phyloP scores from a whole-genome alignment of 2,797 vertebrate genomes.

The Phrynocephalus guinanensis region DNA sequence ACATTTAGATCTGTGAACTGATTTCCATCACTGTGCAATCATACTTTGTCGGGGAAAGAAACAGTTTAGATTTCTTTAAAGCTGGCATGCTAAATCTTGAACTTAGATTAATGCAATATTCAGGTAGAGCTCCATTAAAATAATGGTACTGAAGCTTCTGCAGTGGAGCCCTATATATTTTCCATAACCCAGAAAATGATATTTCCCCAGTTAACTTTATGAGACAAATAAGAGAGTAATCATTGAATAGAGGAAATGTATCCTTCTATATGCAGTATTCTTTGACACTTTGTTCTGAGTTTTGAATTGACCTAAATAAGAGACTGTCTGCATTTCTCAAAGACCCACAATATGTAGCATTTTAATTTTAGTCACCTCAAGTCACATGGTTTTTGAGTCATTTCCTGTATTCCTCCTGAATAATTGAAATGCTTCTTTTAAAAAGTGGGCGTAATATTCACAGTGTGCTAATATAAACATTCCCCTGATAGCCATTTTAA shows the following conservation, averaged over 20 bases:
- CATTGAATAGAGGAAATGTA: slow-evolving; percentile 51
- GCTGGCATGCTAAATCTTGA: slow-evolving; percentile 72
- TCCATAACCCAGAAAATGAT: slow-evolving; percentile 76
- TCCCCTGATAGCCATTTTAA: no score
- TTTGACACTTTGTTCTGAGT: slow-evolving; percentile 62
- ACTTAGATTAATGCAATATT: slow-evolving; percentile 70
- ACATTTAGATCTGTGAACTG: slow-evolving; percentile 79
- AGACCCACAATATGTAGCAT: no score
- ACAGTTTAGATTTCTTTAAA: slow-evolving; percentile 60
- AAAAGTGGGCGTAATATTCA: no score
- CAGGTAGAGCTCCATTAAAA: slow-evolving; percentile 73
- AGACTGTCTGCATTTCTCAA: not conserved
- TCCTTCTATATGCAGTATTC: slow-evolving; percentile 67
- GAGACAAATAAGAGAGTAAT: slow-evolving; percentile 54
- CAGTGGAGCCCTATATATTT: slow-evolving; percentile 69
- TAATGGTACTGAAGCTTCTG: slow-evolving; percentile 60
- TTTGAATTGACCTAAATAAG: slow-evolving; percentile 71
- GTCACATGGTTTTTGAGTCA: no score
- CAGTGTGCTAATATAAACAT: no score
- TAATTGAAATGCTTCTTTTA: no score
- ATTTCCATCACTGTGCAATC: slow-evolving; percentile 64
- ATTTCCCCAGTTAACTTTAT: slow-evolving; percentile 71
- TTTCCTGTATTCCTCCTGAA: no score
- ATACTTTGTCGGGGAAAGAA: slow-evolving; percentile 57
- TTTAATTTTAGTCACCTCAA: no score